Conservation (phyloP, 2,888 invertebrate species). For the Drosophila basisetae region DNA sequence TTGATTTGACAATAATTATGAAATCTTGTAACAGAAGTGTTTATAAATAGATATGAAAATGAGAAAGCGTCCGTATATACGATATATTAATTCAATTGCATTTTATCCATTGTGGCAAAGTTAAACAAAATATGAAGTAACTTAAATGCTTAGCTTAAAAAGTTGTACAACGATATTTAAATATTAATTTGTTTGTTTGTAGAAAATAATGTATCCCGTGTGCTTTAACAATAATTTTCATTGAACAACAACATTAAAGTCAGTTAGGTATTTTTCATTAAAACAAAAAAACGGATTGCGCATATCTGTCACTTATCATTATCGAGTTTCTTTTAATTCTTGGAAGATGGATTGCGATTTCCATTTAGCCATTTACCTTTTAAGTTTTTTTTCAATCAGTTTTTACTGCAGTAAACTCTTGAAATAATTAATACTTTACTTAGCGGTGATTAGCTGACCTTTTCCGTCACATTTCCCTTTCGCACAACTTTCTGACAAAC, state of each 20-base stretch:
- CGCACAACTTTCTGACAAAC: conserved; percentile 2
- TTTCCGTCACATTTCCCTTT: conserved; percentile 9
- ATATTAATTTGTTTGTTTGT: not conserved
- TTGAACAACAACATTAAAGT: not conserved
- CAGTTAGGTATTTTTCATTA: not conserved
- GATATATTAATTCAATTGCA: not conserved
- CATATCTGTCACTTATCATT: not conserved
- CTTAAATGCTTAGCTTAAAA: not conserved
- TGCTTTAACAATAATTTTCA: not conserved
- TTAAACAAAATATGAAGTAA: not conserved
- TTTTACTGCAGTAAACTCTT: conserved; percentile 26
- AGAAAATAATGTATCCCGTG: not conserved
- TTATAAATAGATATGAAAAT: not conserved
- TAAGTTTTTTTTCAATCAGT: conserved; percentile 27
- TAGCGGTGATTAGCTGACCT: conserved; percentile 47
- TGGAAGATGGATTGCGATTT: not conserved
- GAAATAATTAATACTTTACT: conserved; percentile 44
- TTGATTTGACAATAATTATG: conserved; percentile 42
- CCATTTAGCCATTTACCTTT: not conserved
- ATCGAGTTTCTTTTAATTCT: not conserved
- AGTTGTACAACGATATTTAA: not conserved
- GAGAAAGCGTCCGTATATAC: not conserved
- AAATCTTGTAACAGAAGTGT: conserved; percentile 1
- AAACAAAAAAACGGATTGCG: too few relatives aligned
- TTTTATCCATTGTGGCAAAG: not conserved